phyloP scores from a whole-genome alignment of 2,797 vertebrate species.

The Lateolabrax maculatus region DNA sequence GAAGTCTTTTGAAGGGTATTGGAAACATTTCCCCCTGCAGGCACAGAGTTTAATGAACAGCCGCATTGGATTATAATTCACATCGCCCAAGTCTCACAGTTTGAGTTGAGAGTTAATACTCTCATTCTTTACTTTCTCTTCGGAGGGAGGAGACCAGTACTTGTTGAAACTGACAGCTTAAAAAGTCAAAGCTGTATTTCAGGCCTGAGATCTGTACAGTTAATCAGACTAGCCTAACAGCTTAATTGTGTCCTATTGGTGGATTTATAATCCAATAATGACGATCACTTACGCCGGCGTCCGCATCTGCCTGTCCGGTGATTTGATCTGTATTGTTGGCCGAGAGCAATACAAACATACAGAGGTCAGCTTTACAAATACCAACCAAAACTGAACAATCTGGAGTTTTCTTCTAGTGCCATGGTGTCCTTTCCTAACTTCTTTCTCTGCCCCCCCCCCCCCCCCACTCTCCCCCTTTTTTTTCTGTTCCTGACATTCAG shows the following conservation, averaged over 20 bases:
- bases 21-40: conserved; percentile 79
- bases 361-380: conserved; percentile 40
- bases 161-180: conserved; percentile 80
- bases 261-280: conserved; percentile 74
- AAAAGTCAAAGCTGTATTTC: conserved; percentile 84
- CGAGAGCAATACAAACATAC: conserved; percentile 27
- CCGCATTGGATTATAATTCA: conserved; percentile 78
- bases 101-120: conserved; percentile 75
- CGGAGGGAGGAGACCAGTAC: conserved; percentile 57
- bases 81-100: conserved; percentile 68
- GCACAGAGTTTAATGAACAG: conserved; percentile 80
- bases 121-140: conserved; percentile 75
- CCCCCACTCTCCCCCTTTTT: background rate
- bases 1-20: conserved; percentile 77
- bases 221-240: conserved; percentile 69
- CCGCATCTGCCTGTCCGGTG: conserved; percentile 27
- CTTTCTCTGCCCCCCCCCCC: conserved; percentile 24
- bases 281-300: conserved; percentile 49
- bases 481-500: conserved; percentile 77
- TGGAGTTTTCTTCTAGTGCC: conserved; percentile 4
- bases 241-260: conserved; percentile 73
- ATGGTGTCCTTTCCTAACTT: conserved; percentile 10
- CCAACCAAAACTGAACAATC: background rate
- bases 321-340: conserved; percentile 61
- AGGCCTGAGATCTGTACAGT: conserved; percentile 66